These are phyloP conservation scores for Argyresthia goedartella DNA, from an alignment of 2,888 invertebrate genomes.

Conservation along the genomic window DNA sequence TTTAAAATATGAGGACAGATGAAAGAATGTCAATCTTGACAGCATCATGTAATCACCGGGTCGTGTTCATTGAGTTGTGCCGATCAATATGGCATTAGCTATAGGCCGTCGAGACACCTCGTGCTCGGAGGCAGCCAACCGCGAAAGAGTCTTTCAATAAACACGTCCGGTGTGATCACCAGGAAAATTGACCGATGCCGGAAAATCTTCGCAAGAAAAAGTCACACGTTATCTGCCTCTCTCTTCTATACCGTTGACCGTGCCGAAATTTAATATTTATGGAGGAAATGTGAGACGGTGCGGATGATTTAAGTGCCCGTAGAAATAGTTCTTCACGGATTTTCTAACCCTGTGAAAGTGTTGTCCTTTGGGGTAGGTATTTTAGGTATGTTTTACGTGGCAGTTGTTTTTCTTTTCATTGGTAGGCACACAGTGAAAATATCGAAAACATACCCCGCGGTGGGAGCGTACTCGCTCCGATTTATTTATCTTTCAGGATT, in stretches of 20 bases:
- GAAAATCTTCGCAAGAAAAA: conserved; percentile 57
- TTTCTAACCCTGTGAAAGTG: conserved; percentile 66
- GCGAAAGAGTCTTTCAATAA: conserved; percentile 67
- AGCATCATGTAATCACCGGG: no score
- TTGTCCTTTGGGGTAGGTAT: conserved; percentile 34
- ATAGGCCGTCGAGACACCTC: no score
- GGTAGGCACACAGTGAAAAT: conserved; percentile 31
- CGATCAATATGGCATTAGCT: no score
- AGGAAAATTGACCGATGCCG: conserved; percentile 67
- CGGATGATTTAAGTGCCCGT: conserved; percentile 68
- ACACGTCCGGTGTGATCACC: conserved; percentile 55
- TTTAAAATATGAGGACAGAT: no score
- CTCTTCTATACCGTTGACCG: conserved; percentile 51
- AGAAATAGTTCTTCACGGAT: conserved; percentile 64
- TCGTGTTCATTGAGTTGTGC: no score
- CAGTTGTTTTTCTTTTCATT: conserved; percentile 54
- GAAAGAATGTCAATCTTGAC: no score
- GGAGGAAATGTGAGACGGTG: conserved; percentile 66
- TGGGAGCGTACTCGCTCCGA: conserved; percentile 44
- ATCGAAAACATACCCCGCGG: conserved; percentile 48
- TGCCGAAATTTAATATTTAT: conserved; percentile 68
- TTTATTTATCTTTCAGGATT: conserved; percentile 57
- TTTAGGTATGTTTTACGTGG: conserved; percentile 56
- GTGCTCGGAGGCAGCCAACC: conserved; percentile 39
- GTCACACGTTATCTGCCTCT: conserved; percentile 56